Evolutionary conservation across 64 coral and sea anemone species (phyloP).

Genomic region (Pocillopora verrucosa): DNA sequence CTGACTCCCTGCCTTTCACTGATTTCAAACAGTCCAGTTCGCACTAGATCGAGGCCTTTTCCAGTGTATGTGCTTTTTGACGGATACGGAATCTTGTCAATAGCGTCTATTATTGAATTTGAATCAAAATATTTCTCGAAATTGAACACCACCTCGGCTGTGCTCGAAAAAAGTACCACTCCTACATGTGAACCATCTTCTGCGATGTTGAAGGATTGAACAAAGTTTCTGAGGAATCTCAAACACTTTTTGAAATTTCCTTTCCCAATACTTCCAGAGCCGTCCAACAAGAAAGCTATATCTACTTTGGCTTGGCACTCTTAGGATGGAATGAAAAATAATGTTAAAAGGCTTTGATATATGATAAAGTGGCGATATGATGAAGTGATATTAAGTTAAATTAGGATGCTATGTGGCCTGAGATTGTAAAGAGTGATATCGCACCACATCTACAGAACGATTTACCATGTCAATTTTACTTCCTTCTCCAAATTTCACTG

Average conservation of each 20-base stretch:
- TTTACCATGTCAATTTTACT: too few relatives aligned
- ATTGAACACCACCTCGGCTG: conserved; percentile 26
- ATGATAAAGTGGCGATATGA: too few relatives aligned
- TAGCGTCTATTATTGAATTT: conserved; percentile 13
- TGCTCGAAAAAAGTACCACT: conserved; percentile 64
- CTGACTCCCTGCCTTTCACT: conserved; percentile 63
- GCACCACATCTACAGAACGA: too few relatives aligned
- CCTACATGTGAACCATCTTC: conserved; percentile 65
- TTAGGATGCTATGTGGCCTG: too few relatives aligned
- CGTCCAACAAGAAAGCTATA: conserved; percentile 72
- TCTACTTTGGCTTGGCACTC: conserved; percentile 79
- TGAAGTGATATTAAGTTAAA: too few relatives aligned
- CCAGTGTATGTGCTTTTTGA: conserved; percentile 56
- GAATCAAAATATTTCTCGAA: conserved; percentile 68
- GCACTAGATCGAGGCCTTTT: conserved; percentile 40
- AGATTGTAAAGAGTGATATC: too few relatives aligned
- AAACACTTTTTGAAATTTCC: conserved; percentile 74
- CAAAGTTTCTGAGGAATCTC: conserved; percentile 61
- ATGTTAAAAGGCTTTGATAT: too few relatives aligned
- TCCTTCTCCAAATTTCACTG: too few relatives aligned
- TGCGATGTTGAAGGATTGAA: conserved; percentile 56
- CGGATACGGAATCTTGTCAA: conserved; percentile 66
- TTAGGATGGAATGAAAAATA: neutral
- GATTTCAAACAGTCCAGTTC: conserved; percentile 45
- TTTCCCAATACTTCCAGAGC: conserved; percentile 72